phyloP scores from a whole-genome alignment of 2,888 invertebrate genomes.

The Caenorhabditis macrosperma region DNA sequence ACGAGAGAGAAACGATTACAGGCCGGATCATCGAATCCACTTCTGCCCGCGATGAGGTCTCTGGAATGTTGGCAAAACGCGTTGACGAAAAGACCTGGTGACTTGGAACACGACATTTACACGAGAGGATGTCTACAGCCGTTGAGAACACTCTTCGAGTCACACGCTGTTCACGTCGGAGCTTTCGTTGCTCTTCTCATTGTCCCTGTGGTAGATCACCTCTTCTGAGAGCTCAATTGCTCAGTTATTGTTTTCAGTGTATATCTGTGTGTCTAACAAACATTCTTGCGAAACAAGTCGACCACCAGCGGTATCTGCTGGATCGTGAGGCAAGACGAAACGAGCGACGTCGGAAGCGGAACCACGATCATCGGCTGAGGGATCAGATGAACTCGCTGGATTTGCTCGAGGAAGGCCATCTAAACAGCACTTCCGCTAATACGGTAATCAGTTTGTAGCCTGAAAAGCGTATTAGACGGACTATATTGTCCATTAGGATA shows the following conservation, averaged over 20 bases:
- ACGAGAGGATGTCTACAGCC: slow-evolving; percentile 79
- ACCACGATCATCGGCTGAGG: slow-evolving; percentile 58
- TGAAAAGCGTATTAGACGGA: not conserved
- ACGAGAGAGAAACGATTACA: slow-evolving; percentile 56
- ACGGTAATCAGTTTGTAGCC: slow-evolving; percentile 17
- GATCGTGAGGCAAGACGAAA: slow-evolving; percentile 76
- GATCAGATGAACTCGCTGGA: slow-evolving; percentile 54
- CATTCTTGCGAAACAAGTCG: slow-evolving; percentile 79
- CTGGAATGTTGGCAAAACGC: slow-evolving; percentile 80
- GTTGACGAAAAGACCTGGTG: slow-evolving; percentile 76
- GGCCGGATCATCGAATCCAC: slow-evolving; percentile 75
- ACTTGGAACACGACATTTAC: slow-evolving; percentile 74
- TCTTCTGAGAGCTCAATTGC: not conserved
- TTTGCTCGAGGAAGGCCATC: slow-evolving; percentile 60
- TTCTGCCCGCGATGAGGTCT: slow-evolving; percentile 78
- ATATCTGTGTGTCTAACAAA: slow-evolving; percentile 78
- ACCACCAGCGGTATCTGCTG: slow-evolving; percentile 78
- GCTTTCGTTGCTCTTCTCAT: slow-evolving; percentile 77
- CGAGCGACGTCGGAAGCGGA: slow-evolving; percentile 72
- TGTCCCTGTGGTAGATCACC: slow-evolving; percentile 76
- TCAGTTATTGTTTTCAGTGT: slow-evolving; percentile 71
- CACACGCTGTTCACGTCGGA: slow-evolving; percentile 79
- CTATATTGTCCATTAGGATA: slow-evolving; percentile 14
- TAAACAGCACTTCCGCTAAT: slow-evolving; percentile 44
- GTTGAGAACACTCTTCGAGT: slow-evolving; percentile 76